Evolutionary conservation across 2,797 vertebrate species (phyloP).

Genomic region (Scolopax rusticola): DNA sequence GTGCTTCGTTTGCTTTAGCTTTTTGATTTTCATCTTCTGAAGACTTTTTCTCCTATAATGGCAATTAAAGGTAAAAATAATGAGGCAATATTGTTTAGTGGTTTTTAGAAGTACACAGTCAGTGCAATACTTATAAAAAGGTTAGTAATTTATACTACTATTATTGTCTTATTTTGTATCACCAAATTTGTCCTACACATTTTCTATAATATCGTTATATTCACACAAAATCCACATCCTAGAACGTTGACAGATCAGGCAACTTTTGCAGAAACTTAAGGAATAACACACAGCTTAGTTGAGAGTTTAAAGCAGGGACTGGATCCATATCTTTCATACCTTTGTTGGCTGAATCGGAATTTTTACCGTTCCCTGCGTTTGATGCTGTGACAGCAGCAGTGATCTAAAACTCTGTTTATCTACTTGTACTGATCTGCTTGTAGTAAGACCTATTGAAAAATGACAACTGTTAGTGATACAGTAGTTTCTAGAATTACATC

Average conservation of each 20-base stretch:
- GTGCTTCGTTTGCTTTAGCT: neutral
- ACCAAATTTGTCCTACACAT: neutral
- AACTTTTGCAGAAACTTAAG: neutral
- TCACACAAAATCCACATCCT: neutral
- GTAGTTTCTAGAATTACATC: neutral
- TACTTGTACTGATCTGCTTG: conserved; percentile 70
- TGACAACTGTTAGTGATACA: neutral
- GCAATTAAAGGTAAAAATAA: conserved; percentile 1
- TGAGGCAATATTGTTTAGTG: neutral
- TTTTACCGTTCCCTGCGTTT: conserved; percentile 39
- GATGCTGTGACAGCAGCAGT: conserved; percentile 19
- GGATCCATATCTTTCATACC: conserved; percentile 57
- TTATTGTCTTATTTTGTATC: neutral
- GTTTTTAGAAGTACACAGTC: neutral
- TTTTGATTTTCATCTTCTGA: neutral
- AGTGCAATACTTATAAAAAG: neutral
- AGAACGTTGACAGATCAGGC: neutral
- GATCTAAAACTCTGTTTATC: conserved; percentile 52
- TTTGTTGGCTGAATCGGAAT: neutral
- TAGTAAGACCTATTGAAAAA: conserved; percentile 62
- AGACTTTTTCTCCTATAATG: conserved; percentile 54
- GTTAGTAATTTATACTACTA: neutral
- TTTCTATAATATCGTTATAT: neutral
- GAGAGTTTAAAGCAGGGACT: neutral
- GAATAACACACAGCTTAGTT: neutral